Base-by-base conservation (phyloP, 2,888 invertebrate species). In the Strigamia transsilvanica region DNA sequence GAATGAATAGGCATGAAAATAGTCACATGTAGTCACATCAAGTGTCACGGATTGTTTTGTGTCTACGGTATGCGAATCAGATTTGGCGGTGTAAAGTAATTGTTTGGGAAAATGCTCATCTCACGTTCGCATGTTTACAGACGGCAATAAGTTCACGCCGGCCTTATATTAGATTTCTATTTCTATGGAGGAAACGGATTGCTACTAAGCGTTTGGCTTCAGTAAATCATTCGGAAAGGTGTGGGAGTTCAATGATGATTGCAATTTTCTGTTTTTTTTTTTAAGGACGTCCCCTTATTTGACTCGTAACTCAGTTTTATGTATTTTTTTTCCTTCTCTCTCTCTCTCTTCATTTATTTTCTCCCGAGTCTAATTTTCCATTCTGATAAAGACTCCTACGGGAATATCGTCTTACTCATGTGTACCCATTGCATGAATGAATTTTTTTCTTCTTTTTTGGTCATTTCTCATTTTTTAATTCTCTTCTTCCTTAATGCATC, bases 271-370 rank as follows among this genome's bases (percentile, higher is more conserved):
- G 61, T 10, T 6, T 61, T 61, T 61, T 61, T 61, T 61, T 61
- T 18, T 3, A 12, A 61, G 61, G 61, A 18, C 61, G 18, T 61
- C 61, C 18, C 61, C 61, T 61, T 61, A 61, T 61, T 61, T 18
- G 61, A 61, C 61, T 61, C 61, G 61, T 61, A 61, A 61, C 61
- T 61, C 61, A 61, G 61, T 61, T 61, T 61, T 61, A 61, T 61
- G 61, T 61, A 61, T 61, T 61, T 61, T 61, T 61, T 61, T n/a
- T n/a, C n/a, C n/a, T n/a, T n/a, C n/a, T n/a, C n/a, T n/a, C n/a
- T n/a, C n/a, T 21, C 18, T 15, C 61, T 21, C 61, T 61, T 61
- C 61, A 61, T 61, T 61, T 61, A 61, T 61, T 61, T 61, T n/a
- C 61, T 61, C 61, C 61, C 61, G 61, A 61, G 61, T 61, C 61